phyloP scores from a whole-genome alignment of 2,888 invertebrate genomes.

The Aspidapion aeneum region DNA sequence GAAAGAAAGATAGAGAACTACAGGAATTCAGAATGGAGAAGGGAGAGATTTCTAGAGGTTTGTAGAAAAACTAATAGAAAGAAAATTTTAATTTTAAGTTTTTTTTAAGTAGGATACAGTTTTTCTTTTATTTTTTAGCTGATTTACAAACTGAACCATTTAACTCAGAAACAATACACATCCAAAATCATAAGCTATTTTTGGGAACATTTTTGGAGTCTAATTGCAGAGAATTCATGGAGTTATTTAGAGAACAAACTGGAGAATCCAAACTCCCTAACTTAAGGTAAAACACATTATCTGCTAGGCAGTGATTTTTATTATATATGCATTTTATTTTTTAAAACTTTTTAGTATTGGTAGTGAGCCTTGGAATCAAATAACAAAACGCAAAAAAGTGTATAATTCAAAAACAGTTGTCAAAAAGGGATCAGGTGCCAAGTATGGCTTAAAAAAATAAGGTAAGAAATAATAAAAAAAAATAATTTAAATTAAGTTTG shows the following conservation, averaged over 20 bases:
- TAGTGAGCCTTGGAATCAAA: conserved; percentile 28
- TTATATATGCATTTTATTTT: too few relatives aligned
- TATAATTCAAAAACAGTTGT: conserved; percentile 24
- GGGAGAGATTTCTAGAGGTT: conserved; percentile 50
- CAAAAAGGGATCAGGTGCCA: conserved; percentile 18
- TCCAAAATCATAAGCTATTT: conserved; percentile 27
- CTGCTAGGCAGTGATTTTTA: too few relatives aligned
- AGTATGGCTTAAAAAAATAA: background rate
- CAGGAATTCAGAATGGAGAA: conserved; percentile 53
- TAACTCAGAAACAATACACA: conserved; percentile 28
- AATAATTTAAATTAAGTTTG: too few relatives aligned
- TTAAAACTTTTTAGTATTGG: conserved; percentile 27
- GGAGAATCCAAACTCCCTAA: background rate
- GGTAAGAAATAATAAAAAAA: conserved; percentile 5
- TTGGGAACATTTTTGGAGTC: conserved; percentile 31
- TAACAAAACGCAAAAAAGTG: conserved; percentile 24
- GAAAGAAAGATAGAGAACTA: conserved; percentile 56
- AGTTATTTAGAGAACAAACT: background rate
- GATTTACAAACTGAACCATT: conserved; percentile 42
- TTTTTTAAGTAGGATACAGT: too few relatives aligned
- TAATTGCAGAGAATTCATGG: background rate
- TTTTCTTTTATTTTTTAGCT: conserved; percentile 31
- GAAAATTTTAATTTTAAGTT: background rate
- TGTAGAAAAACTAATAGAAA: conserved; percentile 30
- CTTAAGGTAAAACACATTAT: background rate